Evolutionary conservation across 2,888 invertebrate genomes (phyloP), one percentile per base, ranked within the genome.

Genomic region (Tridacna gigas): DNA sequence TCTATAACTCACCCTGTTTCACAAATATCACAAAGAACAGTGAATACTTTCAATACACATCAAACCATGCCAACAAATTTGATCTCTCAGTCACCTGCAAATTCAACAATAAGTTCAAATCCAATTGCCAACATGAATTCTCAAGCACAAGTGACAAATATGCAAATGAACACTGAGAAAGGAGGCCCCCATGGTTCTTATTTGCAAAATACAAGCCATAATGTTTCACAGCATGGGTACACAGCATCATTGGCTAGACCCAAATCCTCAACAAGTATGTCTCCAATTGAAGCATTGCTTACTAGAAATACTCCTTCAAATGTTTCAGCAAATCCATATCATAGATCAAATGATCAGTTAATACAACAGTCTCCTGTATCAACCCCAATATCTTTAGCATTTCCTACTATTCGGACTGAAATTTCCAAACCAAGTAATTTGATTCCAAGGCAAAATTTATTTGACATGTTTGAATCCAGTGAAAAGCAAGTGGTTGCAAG

Each of bases 381-480:
- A 20, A 28, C 56, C 15, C 25, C 45, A 47, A 13, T 48, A 22
- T 22, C 73, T 48, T 15, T 26, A 37, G 20, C n/a, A 61, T 28
- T 28, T 2, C 61, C 74, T 22, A 22, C 74, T 4, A 51, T 71
- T 25, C 63, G 2, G 22, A 63, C 13, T 12, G 71, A 71, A 51
- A n/a, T 51, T 12, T 71, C 51, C 48, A 71, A 71, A 25, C 71
- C 51, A 51, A 18, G n/a, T 51, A 48, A 26, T 47, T 77, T 71
- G 28, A 84, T 22, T 76, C 60, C 74, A 47, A 78, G 87, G 67
- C 79, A 69, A 60, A 83, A 77, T 76, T 51, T 87, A 79, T 87
- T 87, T 83, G 87, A 87, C 67, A 66, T 83, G 61, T 87, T 87
- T 77, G 80, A 79, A 25, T 5, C 71, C 12, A 47, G 45, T 61